phyloP scores from a whole-genome alignment of 1,140 invertebrate genomes.

The Drosophila takahashii region DNA sequence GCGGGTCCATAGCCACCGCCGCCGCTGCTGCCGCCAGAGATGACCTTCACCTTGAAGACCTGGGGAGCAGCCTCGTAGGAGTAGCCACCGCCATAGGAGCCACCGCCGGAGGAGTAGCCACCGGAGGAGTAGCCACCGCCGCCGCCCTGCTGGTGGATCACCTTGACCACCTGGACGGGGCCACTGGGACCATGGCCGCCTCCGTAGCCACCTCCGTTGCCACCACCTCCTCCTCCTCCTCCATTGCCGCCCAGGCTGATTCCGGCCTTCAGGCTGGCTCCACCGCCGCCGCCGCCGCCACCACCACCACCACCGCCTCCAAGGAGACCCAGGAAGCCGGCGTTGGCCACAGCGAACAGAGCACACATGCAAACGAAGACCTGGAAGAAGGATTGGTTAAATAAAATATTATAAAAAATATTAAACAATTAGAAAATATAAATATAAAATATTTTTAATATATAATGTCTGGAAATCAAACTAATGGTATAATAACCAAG shows the following conservation, averaged over 20 bases:
- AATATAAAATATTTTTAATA: too few relatives aligned
- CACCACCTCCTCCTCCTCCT: constrained; percentile 17
- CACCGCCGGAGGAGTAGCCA: constrained; percentile 28
- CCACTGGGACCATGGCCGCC: constrained; percentile 37
- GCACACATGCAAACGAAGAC: constrained; percentile 77
- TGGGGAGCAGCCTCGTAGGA: constrained; percentile 60
- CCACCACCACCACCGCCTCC: constrained; percentile 63
- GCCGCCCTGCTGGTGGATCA: constrained; percentile 54
- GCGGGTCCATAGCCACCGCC: constrained; percentile 18
- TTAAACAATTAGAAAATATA: too few relatives aligned
- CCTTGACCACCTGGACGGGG: constrained; percentile 46
- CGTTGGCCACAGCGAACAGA: constrained; percentile 74
- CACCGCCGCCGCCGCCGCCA: constrained; percentile 32
- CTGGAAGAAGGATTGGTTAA: constrained; percentile 11
- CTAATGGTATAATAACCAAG: too few relatives aligned
- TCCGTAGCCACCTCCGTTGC: constrained; percentile 35
- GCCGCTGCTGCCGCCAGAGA: constrained; percentile 48
- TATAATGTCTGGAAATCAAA: too few relatives aligned
- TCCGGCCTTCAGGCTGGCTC: constrained; percentile 45
- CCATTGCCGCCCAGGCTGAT: constrained; percentile 41
- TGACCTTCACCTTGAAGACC: constrained; percentile 73
- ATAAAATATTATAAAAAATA: background rate
- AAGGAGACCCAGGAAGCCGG: constrained; percentile 69
- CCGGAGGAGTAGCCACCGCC: constrained; percentile 17
- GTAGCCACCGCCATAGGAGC: constrained; percentile 45